These are phyloP conservation scores for Antheraea yamamai DNA, from an alignment of 2,888 invertebrate genomes.

Conservation along the genomic window DNA sequence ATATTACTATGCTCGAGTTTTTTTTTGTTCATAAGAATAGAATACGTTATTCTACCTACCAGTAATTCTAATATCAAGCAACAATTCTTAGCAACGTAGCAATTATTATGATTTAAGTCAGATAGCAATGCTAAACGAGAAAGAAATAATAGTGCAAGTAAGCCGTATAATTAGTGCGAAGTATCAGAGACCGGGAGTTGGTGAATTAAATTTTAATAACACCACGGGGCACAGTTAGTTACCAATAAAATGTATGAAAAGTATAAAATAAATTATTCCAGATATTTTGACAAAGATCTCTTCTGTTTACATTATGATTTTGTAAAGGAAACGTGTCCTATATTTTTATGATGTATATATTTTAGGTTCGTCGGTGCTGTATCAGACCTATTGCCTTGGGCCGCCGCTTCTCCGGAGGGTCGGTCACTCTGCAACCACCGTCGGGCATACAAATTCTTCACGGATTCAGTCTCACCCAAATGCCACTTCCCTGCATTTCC, in stretches of 20 bases:
- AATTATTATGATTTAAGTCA: too few relatives aligned
- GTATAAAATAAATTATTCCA: not conserved
- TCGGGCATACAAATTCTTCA: slow-evolving; percentile 96
- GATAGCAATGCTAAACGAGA: too few relatives aligned
- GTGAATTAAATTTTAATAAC: too few relatives aligned
- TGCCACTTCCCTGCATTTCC: slow-evolving; percentile 96
- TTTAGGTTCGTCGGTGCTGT: slow-evolving; percentile 91
- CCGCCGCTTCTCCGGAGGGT: slow-evolving; percentile 85
- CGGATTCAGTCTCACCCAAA: slow-evolving; percentile 94
- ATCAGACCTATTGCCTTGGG: slow-evolving; percentile 93
- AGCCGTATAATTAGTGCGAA: too few relatives aligned
- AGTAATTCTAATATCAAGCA: too few relatives aligned
- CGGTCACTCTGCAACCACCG: slow-evolving; percentile 96
- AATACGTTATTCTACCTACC: too few relatives aligned
- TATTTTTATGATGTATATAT: not conserved
- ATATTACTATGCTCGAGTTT: too few relatives aligned
- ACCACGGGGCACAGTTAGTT: not conserved
- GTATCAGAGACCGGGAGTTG: too few relatives aligned
- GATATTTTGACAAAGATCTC: not conserved
- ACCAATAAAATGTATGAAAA: not conserved
- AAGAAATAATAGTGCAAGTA: too few relatives aligned
- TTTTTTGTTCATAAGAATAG: too few relatives aligned
- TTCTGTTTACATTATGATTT: not conserved
- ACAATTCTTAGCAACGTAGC: too few relatives aligned
- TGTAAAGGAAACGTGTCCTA: not conserved